These are phyloP conservation scores for Pangasius mekongensis DNA, from an alignment of 2,797 vertebrate genomes.

Conservation along the genomic window DNA sequence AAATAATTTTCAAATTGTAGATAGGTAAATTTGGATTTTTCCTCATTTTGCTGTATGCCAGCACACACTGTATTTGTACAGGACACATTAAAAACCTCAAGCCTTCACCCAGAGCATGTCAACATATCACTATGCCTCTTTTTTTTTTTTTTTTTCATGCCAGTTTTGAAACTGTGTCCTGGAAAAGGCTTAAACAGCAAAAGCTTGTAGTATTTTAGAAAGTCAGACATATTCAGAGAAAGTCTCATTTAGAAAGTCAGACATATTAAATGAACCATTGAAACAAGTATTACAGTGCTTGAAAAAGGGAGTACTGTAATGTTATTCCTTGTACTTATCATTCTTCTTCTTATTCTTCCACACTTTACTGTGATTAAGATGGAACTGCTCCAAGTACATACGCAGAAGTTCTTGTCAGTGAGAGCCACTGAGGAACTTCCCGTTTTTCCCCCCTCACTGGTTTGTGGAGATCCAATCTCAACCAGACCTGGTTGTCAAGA, in stretches of 20 bases:
- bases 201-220: not conserved
- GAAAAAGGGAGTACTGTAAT: not conserved
- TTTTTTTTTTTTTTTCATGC: no score
- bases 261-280: not conserved
- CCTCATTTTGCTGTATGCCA: not conserved
- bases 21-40: not conserved
- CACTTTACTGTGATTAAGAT: not conserved
- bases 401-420: not conserved
- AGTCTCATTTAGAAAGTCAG: not conserved
- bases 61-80: not conserved
- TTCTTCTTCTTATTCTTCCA: not conserved
- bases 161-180: not conserved
- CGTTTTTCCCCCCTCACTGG: no score
- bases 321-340: not conserved
- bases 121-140: not conserved
- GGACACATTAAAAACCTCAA: not conserved
- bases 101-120: slow-evolving; percentile 7
- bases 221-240: not conserved
- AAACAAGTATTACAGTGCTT: not conserved
- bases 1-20: not conserved
- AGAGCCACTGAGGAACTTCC: not conserved
- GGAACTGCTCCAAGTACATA: not conserved
- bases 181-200: not conserved
- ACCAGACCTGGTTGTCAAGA: not conserved
- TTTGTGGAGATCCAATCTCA: not conserved